Percentiles rank a stretch among this genome's conserved stretches.
Conservation (phyloP, 2,888 invertebrate species). For the Melikaiella ostensackeni region DNA sequence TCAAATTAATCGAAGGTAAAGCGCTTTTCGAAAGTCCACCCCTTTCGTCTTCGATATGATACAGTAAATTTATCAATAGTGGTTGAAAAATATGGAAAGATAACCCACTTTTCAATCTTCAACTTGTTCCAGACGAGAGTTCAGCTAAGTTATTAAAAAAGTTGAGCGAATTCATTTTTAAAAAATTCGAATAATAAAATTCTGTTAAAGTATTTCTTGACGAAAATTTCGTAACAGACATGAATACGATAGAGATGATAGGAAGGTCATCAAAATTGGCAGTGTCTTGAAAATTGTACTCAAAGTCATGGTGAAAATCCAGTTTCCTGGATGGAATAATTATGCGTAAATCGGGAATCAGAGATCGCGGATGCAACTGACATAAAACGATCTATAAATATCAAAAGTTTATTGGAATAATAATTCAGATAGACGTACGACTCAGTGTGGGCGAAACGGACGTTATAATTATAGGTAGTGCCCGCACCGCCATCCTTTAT, state of each 20-base stretch:
- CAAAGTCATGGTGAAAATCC: not conserved
- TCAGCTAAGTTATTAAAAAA: no score
- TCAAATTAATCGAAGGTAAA: no score
- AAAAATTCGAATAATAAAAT: no score
- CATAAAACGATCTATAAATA: slow-evolving; percentile 59
- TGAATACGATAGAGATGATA: not conserved
- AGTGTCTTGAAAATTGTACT: not conserved
- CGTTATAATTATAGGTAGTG: slow-evolving; percentile 65
- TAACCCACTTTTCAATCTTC: no score
- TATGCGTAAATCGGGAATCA: slow-evolving; percentile 51
- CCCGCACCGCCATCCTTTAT: slow-evolving; percentile 11
- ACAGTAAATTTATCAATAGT: no score
- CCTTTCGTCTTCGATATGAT: no score
- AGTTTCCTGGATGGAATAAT: slow-evolving; percentile 41
- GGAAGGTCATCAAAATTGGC: not conserved
- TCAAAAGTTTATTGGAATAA: slow-evolving; percentile 61
- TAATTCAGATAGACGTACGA: slow-evolving; percentile 58
- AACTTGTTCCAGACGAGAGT: no score
- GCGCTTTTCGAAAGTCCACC: no score
- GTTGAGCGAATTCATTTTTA: no score
- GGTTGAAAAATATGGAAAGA: no score
- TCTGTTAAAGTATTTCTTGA: not conserved
- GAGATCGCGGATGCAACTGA: slow-evolving; percentile 51
- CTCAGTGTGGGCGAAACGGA: slow-evolving; percentile 57
- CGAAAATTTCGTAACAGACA: not conserved